Conservation (phyloP, 2,113 vertebrate species). For the Chloropsis cyanopogon region DNA sequence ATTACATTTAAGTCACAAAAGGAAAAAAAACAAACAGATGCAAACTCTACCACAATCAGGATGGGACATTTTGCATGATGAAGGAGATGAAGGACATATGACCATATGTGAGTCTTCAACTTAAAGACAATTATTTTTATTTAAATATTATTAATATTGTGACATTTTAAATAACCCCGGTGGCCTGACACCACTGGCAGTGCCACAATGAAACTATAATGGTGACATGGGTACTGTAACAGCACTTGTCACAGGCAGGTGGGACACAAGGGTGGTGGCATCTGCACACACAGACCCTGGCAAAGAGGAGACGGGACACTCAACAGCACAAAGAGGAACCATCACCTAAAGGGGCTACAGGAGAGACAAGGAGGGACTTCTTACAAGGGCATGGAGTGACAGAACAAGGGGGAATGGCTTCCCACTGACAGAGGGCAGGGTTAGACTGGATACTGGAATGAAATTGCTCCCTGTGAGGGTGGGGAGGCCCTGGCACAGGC, state of each 20-base stretch:
- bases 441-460: background rate
- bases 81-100: background rate
- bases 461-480: background rate
- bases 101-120: background rate
- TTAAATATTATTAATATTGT: background rate
- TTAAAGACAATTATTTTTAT: background rate
- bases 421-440: background rate
- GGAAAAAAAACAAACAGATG: background rate
- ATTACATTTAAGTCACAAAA: background rate
- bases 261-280: background rate
- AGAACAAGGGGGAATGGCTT: background rate
- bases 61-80: background rate
- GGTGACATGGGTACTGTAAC: background rate
- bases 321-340: background rate
- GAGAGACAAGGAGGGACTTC: background rate
- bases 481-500: background rate
- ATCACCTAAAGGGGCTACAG: background rate
- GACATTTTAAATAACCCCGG: background rate
- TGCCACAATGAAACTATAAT: accelerated
- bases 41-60: background rate
- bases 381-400: background rate
- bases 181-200: background rate
- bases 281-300: background rate
- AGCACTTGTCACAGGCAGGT: background rate
- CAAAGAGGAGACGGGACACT: background rate